A percentile compares a stretch with the other conserved stretches of the same genome.
Conservation (phyloP, 2,888 invertebrate genomes). For the Callinectes sapidus region DNA sequence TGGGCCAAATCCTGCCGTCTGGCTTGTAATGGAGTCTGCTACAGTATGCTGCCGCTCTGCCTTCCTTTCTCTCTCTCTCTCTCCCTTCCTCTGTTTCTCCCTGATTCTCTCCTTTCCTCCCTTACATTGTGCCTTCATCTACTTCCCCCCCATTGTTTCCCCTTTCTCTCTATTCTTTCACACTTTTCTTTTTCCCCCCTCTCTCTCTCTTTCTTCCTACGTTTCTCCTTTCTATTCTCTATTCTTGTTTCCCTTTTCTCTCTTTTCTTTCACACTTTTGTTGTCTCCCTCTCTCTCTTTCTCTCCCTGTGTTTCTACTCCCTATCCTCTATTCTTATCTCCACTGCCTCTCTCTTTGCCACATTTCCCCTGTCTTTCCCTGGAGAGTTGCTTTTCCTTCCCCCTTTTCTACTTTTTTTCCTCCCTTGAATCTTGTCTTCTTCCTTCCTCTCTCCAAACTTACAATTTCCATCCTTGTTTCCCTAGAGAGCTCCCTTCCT, state of each 20-base stretch:
- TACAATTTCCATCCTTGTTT: no score
- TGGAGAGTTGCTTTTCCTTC: background rate
- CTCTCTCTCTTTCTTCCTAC: background rate
- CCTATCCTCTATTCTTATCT: background rate
- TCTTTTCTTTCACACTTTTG: background rate
- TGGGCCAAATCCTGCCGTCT: background rate
- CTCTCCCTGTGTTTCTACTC: background rate
- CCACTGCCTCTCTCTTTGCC: background rate
- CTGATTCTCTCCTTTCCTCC: background rate
- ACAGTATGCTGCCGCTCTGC: background rate
- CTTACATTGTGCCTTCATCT: background rate
- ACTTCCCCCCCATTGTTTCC: background rate
- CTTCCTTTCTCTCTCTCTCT: background rate
- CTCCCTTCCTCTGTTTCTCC: background rate
- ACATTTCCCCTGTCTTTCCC: background rate
- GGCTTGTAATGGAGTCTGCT: conserved; percentile 24
- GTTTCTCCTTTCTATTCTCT: background rate
- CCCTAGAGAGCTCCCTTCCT: no score
- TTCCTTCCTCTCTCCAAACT: background rate
- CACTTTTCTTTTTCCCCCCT: background rate
- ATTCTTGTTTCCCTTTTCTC: no score
- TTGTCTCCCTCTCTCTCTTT: background rate
- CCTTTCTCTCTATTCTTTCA: background rate
- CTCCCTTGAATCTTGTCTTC: background rate
- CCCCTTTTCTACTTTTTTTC: background rate